Percentiles rank a stretch among this genome's conserved stretches.
These are phyloP conservation scores for Cantharis lateralis DNA, from an alignment of 2,888 invertebrate genomes.

Conservation along the genomic window DNA sequence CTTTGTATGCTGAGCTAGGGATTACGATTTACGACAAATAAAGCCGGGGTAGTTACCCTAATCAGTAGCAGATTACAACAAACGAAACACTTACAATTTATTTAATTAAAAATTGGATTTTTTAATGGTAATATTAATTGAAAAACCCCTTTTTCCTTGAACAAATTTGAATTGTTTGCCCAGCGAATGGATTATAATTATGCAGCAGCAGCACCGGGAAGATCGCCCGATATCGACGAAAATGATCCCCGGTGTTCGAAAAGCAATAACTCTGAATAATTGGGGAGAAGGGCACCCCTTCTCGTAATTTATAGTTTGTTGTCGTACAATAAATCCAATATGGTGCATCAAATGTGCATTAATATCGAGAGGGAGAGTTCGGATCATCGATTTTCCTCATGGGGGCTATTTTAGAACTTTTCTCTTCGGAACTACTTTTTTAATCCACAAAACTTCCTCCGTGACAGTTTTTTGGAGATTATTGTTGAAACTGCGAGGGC, in stretches of 20 bases:
- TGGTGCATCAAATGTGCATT: constrained; percentile 14
- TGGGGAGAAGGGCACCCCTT: background rate
- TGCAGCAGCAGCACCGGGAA: background rate
- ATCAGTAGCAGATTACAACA: background rate
- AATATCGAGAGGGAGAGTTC: background rate
- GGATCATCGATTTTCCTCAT: background rate
- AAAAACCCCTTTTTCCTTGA: background rate
- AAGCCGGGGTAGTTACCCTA: constrained; percentile 4
- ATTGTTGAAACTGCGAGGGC: background rate
- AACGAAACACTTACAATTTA: background rate
- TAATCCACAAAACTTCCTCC: background rate
- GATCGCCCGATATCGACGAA: background rate
- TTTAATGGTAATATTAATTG: background rate
- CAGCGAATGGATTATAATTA: background rate
- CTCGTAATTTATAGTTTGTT: constrained; percentile 9
- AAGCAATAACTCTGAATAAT: background rate
- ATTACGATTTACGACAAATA: constrained; percentile 1
- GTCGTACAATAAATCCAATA: constrained; percentile 7
- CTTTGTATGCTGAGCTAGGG: constrained; percentile 1
- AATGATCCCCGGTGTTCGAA: background rate
- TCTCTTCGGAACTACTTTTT: background rate
- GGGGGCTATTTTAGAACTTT: background rate
- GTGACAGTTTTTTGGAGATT: background rate
- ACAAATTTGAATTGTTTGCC: background rate
- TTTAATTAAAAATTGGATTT: background rate